Conservation (phyloP, 2,797 vertebrate genomes). For the Rhabdophis nuchalis region DNA sequence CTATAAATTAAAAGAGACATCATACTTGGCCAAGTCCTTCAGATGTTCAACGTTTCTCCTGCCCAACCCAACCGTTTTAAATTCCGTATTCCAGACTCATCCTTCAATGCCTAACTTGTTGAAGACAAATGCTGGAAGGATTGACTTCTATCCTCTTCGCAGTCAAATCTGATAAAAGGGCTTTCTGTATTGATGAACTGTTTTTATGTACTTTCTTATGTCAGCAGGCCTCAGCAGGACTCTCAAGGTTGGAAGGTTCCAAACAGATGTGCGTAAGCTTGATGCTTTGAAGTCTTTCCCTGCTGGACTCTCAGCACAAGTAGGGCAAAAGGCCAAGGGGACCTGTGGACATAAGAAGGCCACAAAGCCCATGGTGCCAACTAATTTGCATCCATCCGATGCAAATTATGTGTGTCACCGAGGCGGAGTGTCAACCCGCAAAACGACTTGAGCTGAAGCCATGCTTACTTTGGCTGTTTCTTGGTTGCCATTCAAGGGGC, state of each 20-base stretch:
- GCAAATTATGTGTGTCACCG: not conserved
- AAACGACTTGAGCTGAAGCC: no score
- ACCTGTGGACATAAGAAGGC: not conserved
- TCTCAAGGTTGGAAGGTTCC: no score
- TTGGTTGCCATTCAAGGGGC: no score
- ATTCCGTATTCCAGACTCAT: not conserved
- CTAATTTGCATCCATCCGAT: not conserved
- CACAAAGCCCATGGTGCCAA: not conserved
- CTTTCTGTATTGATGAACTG: not conserved
- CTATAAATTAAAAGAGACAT: not conserved
- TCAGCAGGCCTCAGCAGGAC: not conserved
- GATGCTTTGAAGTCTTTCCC: not conserved
- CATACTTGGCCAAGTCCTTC: not conserved
- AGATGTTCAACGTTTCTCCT: not conserved
- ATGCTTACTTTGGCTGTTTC: no score
- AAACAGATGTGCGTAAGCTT: not conserved
- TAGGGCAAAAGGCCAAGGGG: not conserved
- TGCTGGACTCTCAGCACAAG: not conserved
- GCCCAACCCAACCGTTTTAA: not conserved
- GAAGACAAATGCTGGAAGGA: not conserved
- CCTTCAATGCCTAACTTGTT: not conserved
- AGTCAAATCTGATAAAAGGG: not conserved
- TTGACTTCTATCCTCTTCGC: not conserved
- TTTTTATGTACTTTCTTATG: not conserved
- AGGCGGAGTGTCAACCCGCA: not conserved